These are phyloP conservation scores for Megaptera novaeangliae DNA, from an alignment of 2,113 vertebrate genomes.

Conservation along the genomic window DNA sequence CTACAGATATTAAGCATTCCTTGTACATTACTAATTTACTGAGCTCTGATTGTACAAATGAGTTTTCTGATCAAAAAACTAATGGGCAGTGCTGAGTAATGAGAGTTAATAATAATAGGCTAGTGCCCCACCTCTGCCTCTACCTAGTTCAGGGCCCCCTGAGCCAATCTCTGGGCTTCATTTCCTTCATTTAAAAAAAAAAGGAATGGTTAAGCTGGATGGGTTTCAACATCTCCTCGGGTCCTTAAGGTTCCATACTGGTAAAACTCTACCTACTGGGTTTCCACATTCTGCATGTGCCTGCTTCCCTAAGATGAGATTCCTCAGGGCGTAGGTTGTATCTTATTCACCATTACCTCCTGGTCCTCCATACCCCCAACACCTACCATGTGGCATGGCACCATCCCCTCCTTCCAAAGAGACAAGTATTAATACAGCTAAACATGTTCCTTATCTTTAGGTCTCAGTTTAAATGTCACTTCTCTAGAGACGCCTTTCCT, in stretches of 20 bases:
- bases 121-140: background rate
- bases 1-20: background rate
- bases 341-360: background rate
- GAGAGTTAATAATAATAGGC: background rate
- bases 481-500: background rate
- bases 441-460: background rate
- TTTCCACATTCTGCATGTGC: background rate
- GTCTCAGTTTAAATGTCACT: background rate
- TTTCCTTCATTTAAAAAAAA: background rate
- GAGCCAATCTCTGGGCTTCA: background rate
- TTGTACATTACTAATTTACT: background rate
- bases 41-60: background rate
- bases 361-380: background rate
- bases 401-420: background rate
- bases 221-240: background rate
- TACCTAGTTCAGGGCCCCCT: background rate
- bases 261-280: background rate
- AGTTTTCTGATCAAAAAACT: conserved; percentile 17
- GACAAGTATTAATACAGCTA: background rate
- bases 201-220: background rate
- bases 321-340: background rate
- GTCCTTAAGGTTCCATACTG: background rate
- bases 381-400: background rate
- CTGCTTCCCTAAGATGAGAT: background rate
- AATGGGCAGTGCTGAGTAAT: background rate